phyloP scores from a whole-genome alignment of 2,888 invertebrate species.

The Cephus rjabovi region DNA sequence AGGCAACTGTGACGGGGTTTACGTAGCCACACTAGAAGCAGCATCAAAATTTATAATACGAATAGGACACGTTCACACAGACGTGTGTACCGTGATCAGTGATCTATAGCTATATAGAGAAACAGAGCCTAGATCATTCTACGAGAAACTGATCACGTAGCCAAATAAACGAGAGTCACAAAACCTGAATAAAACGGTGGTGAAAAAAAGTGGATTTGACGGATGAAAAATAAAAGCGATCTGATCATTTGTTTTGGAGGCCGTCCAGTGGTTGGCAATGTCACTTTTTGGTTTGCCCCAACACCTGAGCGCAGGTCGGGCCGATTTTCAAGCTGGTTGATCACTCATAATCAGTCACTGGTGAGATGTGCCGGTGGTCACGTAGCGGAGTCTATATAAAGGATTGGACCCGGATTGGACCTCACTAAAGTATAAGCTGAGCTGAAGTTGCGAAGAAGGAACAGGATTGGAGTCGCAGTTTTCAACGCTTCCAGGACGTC shows the following conservation, averaged over 20 bases:
- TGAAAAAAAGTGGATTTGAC: not conserved
- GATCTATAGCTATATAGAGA: not conserved
- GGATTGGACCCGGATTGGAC: not conserved
- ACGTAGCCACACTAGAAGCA: not conserved
- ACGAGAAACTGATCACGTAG: not conserved
- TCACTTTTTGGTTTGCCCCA: not conserved
- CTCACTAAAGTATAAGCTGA: constrained; percentile 1
- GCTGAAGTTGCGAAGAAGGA: not conserved
- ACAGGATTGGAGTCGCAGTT: not conserved
- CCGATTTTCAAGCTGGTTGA: not conserved
- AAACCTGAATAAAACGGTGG: not conserved
- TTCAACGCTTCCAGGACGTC: not conserved
- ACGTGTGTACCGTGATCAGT: not conserved
- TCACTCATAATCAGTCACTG: not conserved
- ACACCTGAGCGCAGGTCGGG: not conserved
- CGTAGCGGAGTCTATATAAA: constrained; percentile 13
- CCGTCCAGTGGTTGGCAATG: not conserved
- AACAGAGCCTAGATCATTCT: not conserved
- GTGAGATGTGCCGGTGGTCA: constrained; percentile 10
- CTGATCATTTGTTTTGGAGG: not conserved
- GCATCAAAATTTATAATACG: not conserved
- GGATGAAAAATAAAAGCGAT: not conserved
- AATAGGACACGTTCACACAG: not conserved
- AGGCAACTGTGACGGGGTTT: not conserved
- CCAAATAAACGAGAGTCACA: not conserved